A percentile compares a stretch with the other conserved stretches of the same genome.
Evolutionary conservation across 2,797 vertebrate genomes (phyloP).

Genomic region (Huso huso): DNA sequence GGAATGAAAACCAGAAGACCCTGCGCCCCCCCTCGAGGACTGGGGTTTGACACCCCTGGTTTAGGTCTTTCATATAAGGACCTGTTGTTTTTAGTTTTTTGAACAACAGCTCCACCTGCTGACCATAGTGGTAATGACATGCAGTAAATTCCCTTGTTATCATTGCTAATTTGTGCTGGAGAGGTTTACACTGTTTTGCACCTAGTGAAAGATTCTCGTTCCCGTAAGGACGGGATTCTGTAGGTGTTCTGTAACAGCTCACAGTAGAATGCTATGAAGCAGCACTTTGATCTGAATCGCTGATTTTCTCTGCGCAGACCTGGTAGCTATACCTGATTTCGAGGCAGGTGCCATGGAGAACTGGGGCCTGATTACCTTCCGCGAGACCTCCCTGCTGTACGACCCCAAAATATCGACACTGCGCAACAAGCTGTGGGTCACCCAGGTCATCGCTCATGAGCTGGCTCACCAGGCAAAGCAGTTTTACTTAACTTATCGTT

Average conservation of each 20-base stretch:
- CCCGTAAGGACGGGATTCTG: too few relatives aligned
- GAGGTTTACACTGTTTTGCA: too few relatives aligned
- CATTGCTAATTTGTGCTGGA: too few relatives aligned
- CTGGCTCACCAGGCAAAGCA: conserved; percentile 23
- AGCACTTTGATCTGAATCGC: neutral
- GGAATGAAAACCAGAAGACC: too few relatives aligned
- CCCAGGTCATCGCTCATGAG: conserved; percentile 23
- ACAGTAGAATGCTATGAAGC: neutral
- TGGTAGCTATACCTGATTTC: conserved; percentile 29
- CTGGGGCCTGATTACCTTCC: conserved; percentile 25
- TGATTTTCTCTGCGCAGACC: conserved; percentile 14
- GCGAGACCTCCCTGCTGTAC: conserved; percentile 20
- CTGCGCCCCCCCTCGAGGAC: too few relatives aligned
- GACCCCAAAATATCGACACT: conserved; percentile 6
- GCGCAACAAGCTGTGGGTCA: conserved; percentile 8
- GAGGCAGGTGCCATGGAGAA: conserved; percentile 21
- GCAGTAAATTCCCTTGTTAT: too few relatives aligned
- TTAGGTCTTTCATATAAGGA: too few relatives aligned
- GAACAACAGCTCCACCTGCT: too few relatives aligned
- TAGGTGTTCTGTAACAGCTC: too few relatives aligned
- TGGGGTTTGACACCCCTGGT: too few relatives aligned
- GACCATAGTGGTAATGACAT: too few relatives aligned
- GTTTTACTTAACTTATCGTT: neutral
- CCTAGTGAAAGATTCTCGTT: too few relatives aligned
- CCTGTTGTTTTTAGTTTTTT: neutral